A percentile compares a stretch with the other conserved stretches of the same genome.
Conservation (phyloP, 2,113 vertebrate species). For the Oreochromis niloticus region DNA sequence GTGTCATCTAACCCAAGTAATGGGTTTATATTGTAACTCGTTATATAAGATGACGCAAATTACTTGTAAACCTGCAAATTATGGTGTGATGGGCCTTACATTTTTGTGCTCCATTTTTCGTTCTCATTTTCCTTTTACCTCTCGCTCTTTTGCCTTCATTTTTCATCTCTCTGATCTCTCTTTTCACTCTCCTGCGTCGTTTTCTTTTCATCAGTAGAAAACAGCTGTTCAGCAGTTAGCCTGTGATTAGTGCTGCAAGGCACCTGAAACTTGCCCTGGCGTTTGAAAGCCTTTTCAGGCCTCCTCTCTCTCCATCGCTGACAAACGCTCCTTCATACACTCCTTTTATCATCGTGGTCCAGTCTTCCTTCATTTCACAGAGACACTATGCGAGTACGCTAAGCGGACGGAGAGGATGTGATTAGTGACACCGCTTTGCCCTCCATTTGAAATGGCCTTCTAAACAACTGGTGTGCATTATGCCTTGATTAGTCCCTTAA, state of each 20-base stretch:
- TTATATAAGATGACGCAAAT: neutral
- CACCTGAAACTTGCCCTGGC: constrained; percentile 13
- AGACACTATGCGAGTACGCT: neutral
- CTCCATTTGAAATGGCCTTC: constrained; percentile 8
- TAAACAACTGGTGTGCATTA: constrained; percentile 24
- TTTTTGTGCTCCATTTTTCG: neutral
- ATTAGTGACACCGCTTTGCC: constrained; percentile 26
- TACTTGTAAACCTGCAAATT: neutral
- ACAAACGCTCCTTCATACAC: neutral
- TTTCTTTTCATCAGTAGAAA: constrained; percentile 4
- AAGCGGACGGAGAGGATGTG: neutral
- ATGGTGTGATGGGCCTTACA: neutral
- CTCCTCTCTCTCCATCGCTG: neutral
- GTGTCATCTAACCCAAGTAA: neutral
- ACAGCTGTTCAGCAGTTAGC: constrained; percentile 33
- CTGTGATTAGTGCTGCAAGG: constrained; percentile 27
- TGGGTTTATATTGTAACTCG: neutral
- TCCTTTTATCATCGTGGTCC: neutral
- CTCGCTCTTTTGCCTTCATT: neutral
- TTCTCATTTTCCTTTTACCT: neutral
- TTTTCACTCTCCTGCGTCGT: neutral
- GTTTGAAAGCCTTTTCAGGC: neutral
- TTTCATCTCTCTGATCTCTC: neutral
- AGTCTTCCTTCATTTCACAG: neutral
- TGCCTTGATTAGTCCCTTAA: constrained; percentile 13